Percentiles rank a stretch among this genome's conserved stretches.
Conservation (phyloP, 2,888 invertebrate species). For the Teinopalpus imperialis region DNA sequence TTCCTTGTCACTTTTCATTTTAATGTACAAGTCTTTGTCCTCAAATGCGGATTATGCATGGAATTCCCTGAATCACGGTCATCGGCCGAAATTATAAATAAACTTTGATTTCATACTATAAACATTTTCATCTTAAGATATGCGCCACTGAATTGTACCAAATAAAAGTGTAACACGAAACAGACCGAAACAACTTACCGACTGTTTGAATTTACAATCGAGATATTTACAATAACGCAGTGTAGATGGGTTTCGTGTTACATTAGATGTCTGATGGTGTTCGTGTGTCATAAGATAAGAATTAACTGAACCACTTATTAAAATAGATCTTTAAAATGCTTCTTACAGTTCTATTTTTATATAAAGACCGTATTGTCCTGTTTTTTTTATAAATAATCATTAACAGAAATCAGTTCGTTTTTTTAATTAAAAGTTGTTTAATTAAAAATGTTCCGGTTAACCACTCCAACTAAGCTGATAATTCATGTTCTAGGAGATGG, state of each 20-base stretch:
- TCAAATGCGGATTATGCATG: conserved; percentile 14
- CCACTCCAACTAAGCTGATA: too few relatives aligned
- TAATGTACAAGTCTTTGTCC: conserved; percentile 13
- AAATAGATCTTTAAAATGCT: too few relatives aligned
- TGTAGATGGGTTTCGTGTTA: not conserved
- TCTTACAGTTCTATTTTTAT: too few relatives aligned
- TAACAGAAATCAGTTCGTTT: too few relatives aligned
- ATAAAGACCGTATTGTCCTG: too few relatives aligned
- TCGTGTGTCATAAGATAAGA: too few relatives aligned
- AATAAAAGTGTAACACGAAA: not conserved
- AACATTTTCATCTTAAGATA: conserved; percentile 3
- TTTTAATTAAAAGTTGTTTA: too few relatives aligned
- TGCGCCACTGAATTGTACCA: not conserved
- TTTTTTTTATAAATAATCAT: too few relatives aligned
- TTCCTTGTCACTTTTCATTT: conserved; percentile 8
- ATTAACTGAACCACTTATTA: too few relatives aligned
- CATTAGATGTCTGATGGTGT: too few relatives aligned
- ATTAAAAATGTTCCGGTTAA: too few relatives aligned
- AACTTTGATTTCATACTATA: conserved; percentile 21
- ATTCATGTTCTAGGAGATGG: too few relatives aligned
- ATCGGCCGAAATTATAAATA: conserved; percentile 26
- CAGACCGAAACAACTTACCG: not conserved
- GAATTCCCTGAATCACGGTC: conserved; percentile 24
- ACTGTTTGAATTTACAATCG: not conserved
- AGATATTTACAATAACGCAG: conserved; percentile 6